Conservation (phyloP, 2,113 vertebrate genomes). For the Barnardius zonarius region DNA sequence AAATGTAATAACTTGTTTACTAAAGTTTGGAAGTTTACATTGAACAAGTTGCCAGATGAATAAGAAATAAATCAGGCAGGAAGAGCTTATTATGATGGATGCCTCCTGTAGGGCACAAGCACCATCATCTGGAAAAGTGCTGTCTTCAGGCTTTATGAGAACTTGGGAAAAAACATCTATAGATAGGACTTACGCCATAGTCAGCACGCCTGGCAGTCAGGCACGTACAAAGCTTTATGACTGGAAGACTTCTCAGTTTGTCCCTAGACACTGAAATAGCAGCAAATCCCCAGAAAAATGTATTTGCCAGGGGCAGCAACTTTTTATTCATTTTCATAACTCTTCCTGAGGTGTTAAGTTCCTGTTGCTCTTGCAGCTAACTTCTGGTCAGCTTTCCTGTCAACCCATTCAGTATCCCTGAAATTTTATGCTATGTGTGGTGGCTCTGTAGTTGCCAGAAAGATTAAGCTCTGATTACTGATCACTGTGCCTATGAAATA, state of each 20-base stretch:
- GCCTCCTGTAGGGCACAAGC: neutral
- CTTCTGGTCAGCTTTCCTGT: neutral
- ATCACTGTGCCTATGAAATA: accelerated
- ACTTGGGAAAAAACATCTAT: neutral
- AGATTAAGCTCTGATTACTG: neutral
- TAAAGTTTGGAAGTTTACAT: neutral
- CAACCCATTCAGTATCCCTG: neutral
- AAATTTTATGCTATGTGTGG: neutral
- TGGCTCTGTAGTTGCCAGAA: neutral
- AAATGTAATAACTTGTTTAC: conserved; percentile 11
- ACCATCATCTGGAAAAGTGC: neutral
- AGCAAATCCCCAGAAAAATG: neutral
- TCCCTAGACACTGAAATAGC: neutral
- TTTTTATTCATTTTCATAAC: conserved; percentile 11
- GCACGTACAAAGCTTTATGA: neutral
- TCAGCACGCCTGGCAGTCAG: conserved; percentile 2
- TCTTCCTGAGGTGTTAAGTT: neutral
- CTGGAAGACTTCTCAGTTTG: neutral
- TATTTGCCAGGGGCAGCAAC: neutral
- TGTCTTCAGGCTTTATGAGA: neutral
- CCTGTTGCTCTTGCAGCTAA: neutral
- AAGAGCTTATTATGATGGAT: conserved; percentile 28
- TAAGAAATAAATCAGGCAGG: conserved; percentile 10
- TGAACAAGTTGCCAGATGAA: conserved; percentile 7
- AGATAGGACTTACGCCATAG: neutral